A percentile compares a stretch with the other conserved stretches of the same genome.
Evolutionary conservation across 2,797 vertebrate genomes (phyloP).

Genomic region (Cetoscarus ocellatus): DNA sequence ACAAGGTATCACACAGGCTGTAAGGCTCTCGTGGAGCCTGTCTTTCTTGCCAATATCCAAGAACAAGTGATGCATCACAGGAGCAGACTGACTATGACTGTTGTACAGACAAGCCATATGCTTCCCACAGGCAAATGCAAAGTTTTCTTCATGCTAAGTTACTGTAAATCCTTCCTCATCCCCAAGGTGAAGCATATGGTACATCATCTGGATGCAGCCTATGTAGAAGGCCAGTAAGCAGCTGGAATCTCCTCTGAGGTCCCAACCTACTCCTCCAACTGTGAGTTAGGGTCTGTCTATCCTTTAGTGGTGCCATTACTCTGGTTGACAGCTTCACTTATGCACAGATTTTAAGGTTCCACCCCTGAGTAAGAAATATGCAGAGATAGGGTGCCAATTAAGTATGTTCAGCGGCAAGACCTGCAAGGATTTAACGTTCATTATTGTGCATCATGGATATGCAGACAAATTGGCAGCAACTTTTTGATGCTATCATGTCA

Average conservation of each 20-base stretch:
- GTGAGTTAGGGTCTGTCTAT: conserved; percentile 2
- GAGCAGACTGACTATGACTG: background rate
- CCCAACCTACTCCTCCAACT: conserved; percentile 1
- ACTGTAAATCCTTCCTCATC: background rate
- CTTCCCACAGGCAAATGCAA: background rate
- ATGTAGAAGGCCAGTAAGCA: conserved; percentile 1
- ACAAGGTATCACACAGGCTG: conserved; percentile 7
- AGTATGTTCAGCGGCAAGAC: too few relatives aligned
- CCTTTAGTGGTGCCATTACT: background rate
- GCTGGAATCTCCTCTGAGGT: conserved; percentile 16
- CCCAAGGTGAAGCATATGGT: conserved; percentile 21
- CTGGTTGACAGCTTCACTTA: background rate
- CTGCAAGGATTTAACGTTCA: too few relatives aligned
- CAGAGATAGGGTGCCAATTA: too few relatives aligned
- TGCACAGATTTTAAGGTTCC: background rate
- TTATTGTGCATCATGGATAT: too few relatives aligned
- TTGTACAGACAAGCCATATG: background rate
- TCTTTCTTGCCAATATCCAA: conserved; percentile 2
- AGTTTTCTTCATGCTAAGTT: background rate
- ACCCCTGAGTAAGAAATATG: too few relatives aligned
- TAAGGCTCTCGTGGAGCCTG: conserved; percentile 22
- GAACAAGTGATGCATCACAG: background rate
- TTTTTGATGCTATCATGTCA: too few relatives aligned
- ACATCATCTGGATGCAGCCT: conserved; percentile 17
- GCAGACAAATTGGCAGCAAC: too few relatives aligned